These are phyloP conservation scores for Vicugna pacos DNA, from an alignment of 2,113 vertebrate genomes.

Conservation along the genomic window DNA sequence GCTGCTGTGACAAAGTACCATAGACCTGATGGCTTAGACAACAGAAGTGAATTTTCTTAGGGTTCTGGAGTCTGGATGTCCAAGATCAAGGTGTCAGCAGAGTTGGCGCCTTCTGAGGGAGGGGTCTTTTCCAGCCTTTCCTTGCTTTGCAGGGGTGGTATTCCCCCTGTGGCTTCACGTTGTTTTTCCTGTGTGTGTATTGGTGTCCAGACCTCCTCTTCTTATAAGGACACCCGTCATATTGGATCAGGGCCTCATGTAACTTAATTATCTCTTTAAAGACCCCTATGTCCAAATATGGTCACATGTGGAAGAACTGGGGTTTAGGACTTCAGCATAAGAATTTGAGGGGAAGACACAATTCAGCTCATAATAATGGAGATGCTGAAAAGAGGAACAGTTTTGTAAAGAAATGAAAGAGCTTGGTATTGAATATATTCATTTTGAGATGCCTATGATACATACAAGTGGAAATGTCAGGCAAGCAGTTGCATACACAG, in stretches of 20 bases:
- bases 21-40: neutral
- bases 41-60: neutral
- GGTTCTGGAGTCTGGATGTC: neutral
- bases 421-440: neutral
- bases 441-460: neutral
- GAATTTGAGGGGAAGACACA: neutral
- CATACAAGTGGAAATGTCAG: neutral
- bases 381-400: neutral
- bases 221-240: neutral
- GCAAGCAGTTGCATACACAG: neutral
- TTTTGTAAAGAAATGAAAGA: constrained; percentile 36
- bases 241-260: neutral
- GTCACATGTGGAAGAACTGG: neutral
- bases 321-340: neutral
- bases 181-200: neutral
- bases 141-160: neutral
- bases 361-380: neutral
- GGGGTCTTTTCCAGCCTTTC: neutral
- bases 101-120: neutral
- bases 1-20: too few relatives aligned
- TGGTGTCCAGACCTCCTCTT: neutral
- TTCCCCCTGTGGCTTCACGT: neutral
- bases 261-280: constrained; percentile 5
- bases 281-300: neutral
- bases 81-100: neutral